These are phyloP conservation scores for Capitulum mitella DNA, from an alignment of 2,888 invertebrate species.

Conservation along the genomic window DNA sequence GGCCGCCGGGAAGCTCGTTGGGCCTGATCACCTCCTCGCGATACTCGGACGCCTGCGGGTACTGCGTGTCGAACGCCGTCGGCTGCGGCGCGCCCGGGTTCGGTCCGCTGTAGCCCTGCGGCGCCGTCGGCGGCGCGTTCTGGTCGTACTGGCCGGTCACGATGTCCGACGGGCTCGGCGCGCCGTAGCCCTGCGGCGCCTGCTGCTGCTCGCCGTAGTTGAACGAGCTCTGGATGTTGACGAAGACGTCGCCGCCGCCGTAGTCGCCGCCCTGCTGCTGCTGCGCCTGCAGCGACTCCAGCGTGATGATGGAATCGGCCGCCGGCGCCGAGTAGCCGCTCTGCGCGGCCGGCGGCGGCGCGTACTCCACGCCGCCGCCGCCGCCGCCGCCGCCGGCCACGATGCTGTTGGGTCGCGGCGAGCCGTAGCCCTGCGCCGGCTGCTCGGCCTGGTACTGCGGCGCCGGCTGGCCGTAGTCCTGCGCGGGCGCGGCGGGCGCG, in stretches of 20 bases:
- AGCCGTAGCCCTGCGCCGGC: neutral
- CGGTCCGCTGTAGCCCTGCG: neutral
- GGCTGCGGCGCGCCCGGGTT: neutral
- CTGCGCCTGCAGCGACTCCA: slow-evolving; percentile 10
- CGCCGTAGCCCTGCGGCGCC: neutral
- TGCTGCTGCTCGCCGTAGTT: neutral
- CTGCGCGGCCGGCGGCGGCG: neutral
- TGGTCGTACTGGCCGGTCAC: slow-evolving; percentile 1
- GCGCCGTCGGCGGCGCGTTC: neutral
- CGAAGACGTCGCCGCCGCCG: slow-evolving; percentile 2
- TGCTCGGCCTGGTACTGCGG: neutral
- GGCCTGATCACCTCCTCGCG: neutral
- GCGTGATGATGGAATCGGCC: neutral
- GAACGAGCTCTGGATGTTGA: slow-evolving; percentile 16
- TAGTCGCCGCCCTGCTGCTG: neutral
- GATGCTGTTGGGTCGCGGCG: slow-evolving; percentile 13
- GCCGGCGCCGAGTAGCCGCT: neutral
- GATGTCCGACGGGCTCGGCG: neutral
- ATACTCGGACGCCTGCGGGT: neutral
- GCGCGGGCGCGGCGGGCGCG: neutral
- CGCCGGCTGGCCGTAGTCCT: neutral
- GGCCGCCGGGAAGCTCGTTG: neutral
- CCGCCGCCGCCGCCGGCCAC: neutral
- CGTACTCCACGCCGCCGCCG: neutral
- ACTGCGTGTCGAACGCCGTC: neutral